A percentile compares a stretch with the other conserved stretches of the same genome.
Evolutionary conservation across 2,888 invertebrate species (phyloP).

Genomic region (Hoplodrina blanda): DNA sequence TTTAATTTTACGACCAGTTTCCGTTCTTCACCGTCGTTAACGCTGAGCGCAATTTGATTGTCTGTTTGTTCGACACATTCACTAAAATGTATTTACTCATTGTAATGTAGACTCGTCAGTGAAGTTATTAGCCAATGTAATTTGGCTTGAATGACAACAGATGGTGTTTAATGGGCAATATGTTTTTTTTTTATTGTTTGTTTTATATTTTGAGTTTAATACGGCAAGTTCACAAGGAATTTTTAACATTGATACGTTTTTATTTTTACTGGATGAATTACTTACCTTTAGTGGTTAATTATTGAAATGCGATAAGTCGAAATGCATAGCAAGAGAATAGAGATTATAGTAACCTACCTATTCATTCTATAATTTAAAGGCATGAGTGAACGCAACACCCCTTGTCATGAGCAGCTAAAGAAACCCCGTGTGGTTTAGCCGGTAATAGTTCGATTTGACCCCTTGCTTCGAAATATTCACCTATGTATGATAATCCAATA

Average conservation of each 20-base stretch:
- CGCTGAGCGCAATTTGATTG: conserved; percentile 52
- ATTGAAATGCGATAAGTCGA: background rate
- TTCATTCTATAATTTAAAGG: too few relatives aligned
- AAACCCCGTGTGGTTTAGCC: too few relatives aligned
- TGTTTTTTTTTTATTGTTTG: conserved; percentile 9
- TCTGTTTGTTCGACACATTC: conserved; percentile 45
- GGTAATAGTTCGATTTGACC: too few relatives aligned
- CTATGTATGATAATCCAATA: too few relatives aligned
- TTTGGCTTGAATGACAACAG: conserved; percentile 39
- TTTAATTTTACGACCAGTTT: conserved; percentile 70
- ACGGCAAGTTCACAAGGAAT: background rate
- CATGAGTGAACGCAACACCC: too few relatives aligned
- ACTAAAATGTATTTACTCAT: conserved; percentile 34
- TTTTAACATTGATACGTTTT: background rate
- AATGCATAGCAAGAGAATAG: background rate
- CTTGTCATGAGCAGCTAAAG: too few relatives aligned
- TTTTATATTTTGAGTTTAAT: conserved; percentile 3
- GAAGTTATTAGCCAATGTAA: conserved; percentile 46
- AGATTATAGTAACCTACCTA: background rate
- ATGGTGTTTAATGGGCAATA: conserved; percentile 12
- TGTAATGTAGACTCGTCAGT: conserved; percentile 24
- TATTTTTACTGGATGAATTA: background rate
- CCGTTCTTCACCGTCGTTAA: conserved; percentile 60
- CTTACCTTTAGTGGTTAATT: background rate
- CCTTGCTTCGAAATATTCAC: too few relatives aligned